phyloP scores from a whole-genome alignment of 2,113 vertebrate genomes.

The Lepidothrix coronata region DNA sequence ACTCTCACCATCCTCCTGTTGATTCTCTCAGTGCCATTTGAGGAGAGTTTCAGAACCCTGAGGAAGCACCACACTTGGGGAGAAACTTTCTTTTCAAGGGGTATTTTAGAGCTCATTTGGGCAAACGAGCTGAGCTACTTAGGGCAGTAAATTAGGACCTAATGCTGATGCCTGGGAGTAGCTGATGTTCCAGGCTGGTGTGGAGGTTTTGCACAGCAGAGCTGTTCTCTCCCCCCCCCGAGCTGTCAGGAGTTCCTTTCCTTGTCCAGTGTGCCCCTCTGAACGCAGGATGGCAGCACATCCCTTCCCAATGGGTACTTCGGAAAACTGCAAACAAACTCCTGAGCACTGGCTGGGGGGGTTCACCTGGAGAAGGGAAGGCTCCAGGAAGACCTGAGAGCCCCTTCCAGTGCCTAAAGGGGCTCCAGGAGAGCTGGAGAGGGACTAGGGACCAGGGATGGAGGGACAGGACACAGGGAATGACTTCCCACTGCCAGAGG shows the following conservation, averaged over 20 bases:
- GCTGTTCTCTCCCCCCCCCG: accelerated
- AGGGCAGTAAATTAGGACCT: accelerated
- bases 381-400: not conserved
- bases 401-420: not conserved
- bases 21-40: accelerated
- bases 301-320: not conserved
- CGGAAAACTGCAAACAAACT: not conserved
- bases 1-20: not conserved
- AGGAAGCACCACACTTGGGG: not conserved
- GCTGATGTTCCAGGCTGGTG: not conserved
- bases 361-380: not conserved
- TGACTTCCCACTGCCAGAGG: not conserved
- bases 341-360: not conserved
- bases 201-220: not conserved
- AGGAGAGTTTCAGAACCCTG: not conserved
- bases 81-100: not conserved
- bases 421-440: not conserved
- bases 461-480: not conserved
- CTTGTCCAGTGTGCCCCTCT: not conserved
- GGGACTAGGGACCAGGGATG: not conserved
- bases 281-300: not conserved
- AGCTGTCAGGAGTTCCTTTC: not conserved
- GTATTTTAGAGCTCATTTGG: not conserved
- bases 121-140: not conserved
- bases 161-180: accelerated